These are phyloP conservation scores for Heterodera filipjevi DNA, from an alignment of 2,888 invertebrate species.

Conservation along the genomic window DNA sequence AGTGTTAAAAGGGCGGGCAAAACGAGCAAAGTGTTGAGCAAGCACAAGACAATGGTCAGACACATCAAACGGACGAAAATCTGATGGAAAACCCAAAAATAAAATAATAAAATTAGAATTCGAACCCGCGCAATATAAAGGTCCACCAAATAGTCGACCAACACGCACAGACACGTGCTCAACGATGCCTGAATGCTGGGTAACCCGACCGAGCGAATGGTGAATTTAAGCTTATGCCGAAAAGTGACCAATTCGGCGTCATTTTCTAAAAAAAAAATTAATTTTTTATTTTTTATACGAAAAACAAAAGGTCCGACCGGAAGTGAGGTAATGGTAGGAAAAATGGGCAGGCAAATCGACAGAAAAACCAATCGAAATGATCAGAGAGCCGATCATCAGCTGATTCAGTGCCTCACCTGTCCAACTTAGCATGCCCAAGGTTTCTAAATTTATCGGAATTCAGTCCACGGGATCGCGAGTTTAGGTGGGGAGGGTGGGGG, in stretches of 20 bases:
- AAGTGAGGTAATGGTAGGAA: slow-evolving; percentile 56
- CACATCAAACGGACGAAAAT: slow-evolving; percentile 14
- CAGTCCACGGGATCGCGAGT: no score
- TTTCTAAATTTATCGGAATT: slow-evolving; percentile 45
- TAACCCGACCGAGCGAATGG: slow-evolving; percentile 40
- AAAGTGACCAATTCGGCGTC: neutral
- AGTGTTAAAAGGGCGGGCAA: neutral
- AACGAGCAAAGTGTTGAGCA: slow-evolving; percentile 4
- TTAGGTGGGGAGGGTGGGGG: no score
- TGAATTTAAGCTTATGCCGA: neutral
- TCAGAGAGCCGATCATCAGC: slow-evolving; percentile 59
- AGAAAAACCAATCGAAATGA: slow-evolving; percentile 60
- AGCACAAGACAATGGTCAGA: neutral
- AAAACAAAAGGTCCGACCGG: slow-evolving; percentile 34
- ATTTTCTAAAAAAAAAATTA: neutral
- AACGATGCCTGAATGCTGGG: slow-evolving; percentile 50
- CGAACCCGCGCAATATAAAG: slow-evolving; percentile 11
- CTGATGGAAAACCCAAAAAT: neutral
- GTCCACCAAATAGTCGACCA: slow-evolving; percentile 14
- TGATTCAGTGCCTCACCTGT: slow-evolving; percentile 59
- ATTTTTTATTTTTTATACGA: neutral
- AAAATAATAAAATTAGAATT: neutral
- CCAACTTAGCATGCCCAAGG: slow-evolving; percentile 59
- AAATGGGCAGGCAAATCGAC: slow-evolving; percentile 61
- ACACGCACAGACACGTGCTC: slow-evolving; percentile 42